Base-by-base conservation (phyloP, 2,888 invertebrate genomes). In the Hyles lineata region DNA sequence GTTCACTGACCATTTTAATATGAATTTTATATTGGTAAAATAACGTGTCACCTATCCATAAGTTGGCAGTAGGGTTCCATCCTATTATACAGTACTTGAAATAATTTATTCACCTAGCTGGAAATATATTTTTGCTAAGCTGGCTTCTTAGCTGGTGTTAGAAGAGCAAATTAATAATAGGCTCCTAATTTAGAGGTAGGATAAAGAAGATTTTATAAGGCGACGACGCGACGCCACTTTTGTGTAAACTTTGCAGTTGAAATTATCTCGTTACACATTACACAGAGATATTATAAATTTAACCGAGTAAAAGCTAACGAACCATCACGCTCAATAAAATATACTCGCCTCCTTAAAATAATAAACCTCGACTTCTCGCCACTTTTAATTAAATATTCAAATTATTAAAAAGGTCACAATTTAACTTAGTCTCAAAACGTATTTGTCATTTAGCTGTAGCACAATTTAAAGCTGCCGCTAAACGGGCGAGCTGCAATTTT, bases 401-500 rank as follows among this genome's bases (percentile, higher is more conserved):
- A 43, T 70, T 35, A n/a, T 72, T 62, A 11, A 59, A 67, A 58
- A 69, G 29, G 21, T 59, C 5, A 43, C 35, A 61, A 55, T 29
- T 67, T 67, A 43, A 73, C 21, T 52, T 43, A 21, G 43, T 15
- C 29, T 21, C 50, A 61, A 61, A 29, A 71, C 50, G 60, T 70
- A 58, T 35, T 32, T n/a, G 60, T 71, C 15, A 43, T 71, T 60
- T 43, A 60, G 23, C n/a, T 58, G 59, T 70, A 74, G 69, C 72
- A 74, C 75, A 78, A 79, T 79, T 76, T 75, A 74, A 76, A 67
- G 70, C 23, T 50, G 72, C 63, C 75, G 75, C 75, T 78, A 78
- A 83, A 80, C 78, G 82, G 79, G 77, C 78, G 70, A 76, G 79
- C 78, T 83, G 84, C 85, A 83, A 82, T 82, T 84, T 84, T 85